Base-by-base conservation (phyloP, 2,113 vertebrate genomes). In the Urocolius indicus region DNA sequence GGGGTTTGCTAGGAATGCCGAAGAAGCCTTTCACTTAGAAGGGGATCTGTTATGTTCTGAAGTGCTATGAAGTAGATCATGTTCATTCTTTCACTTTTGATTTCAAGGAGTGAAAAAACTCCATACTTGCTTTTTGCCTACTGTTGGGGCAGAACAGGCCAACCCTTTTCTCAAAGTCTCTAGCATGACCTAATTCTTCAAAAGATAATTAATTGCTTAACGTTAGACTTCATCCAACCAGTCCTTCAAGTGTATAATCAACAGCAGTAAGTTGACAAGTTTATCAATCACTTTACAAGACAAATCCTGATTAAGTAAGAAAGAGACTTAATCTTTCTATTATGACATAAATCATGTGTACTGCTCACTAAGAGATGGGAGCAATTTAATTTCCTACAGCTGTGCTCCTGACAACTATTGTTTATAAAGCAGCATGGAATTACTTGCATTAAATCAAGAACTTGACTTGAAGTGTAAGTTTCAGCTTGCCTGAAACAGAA, bases 161-260 rank as follows among this genome's bases (percentile, higher is more conserved):
- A 14, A 48, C 21, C 14, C 15, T 89, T 87, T 82, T 41, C 30
- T 30, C 34, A 41, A 67, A 90, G 16, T 46, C 61, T 63, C 72
- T 83, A 62, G 16, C 20, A 41, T 45, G 48, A 48, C 51, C 62
- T 80, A 65, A 93, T 88, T 77, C 85, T 54, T 61, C 68, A 74
- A 72, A 87, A 67, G 92, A 43, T 81, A 95, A 96, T 80, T 96
- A 87, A 96, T 78, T 57, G 38, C 38, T 91, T 82, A 84, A 46
- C 43, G 38, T 62, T 87, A 24, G 81, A 77, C 23, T 81, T 90
- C n/a, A 86, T 32, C 59, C 59, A 86, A 29, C 41, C 27, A 63
- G 62, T 69, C 73, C 62, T 83, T 84, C 38, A 87, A 71, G 34
- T 90, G 27, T 83, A 73, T 81, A 90, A 96, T 92, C 67, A 94